A percentile compares a stretch with the other conserved stretches of the same genome.
These are phyloP conservation scores for Harpagifer antarcticus DNA, from an alignment of 2,797 vertebrate species.

Conservation along the genomic window DNA sequence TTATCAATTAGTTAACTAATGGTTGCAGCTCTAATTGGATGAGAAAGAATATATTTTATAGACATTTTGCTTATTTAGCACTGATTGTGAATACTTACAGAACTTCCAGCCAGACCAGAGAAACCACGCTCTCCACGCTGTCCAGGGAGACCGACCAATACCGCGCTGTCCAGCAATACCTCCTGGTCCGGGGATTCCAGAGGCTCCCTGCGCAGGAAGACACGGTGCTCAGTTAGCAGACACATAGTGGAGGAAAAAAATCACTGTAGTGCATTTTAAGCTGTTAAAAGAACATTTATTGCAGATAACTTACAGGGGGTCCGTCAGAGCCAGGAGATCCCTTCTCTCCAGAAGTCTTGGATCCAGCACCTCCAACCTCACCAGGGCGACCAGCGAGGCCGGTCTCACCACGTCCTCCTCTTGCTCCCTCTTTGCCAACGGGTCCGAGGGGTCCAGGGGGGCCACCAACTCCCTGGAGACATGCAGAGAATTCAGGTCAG, in stretches of 20 bases:
- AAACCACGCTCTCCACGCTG: conserved; percentile 95
- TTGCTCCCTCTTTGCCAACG: conserved; percentile 93
- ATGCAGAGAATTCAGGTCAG: conserved; percentile 8
- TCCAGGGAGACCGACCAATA: conserved; percentile 91
- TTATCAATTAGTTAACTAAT: too few species aligned
- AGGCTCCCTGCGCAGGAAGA: conserved; percentile 83
- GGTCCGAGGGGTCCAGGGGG: conserved; percentile 90
- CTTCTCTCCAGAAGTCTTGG: conserved; percentile 89
- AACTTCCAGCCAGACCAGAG: conserved; percentile 87
- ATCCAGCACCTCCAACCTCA: conserved; percentile 88
- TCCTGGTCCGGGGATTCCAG: conserved; percentile 91
- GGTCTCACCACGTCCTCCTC: conserved; percentile 94
- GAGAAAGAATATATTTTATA: too few species aligned
- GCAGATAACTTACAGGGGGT: conserved; percentile 86
- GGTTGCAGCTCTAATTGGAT: too few species aligned
- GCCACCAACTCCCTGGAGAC: conserved; percentile 88
- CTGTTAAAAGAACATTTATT: neutral
- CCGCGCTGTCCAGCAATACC: conserved; percentile 92
- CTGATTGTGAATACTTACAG: conserved; percentile 85
- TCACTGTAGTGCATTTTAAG: too few species aligned
- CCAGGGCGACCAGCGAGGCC: conserved; percentile 92
- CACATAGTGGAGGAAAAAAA: neutral
- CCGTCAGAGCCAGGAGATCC: conserved; percentile 92
- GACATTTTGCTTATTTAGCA: neutral
- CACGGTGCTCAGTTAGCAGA: conserved; percentile 8